Evolutionary conservation across 1,140 invertebrate genomes (phyloP), one percentile per base, ranked within the genome.

Genomic region (Drosophila azteca): DNA sequence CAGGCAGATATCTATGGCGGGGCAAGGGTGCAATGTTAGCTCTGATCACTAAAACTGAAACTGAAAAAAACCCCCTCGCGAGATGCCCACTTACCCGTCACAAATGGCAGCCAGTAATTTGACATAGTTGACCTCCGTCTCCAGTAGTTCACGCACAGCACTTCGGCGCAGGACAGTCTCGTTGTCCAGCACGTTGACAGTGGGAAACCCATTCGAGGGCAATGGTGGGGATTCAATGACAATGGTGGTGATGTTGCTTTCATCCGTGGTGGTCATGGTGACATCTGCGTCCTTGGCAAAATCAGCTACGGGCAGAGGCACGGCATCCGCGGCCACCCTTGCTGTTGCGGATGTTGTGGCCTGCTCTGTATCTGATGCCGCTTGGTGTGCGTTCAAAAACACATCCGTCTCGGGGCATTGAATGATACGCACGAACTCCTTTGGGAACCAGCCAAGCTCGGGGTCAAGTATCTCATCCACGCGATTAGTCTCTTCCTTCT

Each of bases 111-210:
- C 79, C 59, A 92, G 59, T 13, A 92, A 63, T 15, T 92, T 92
- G 4, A 92, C 91, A 61, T 92, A 92, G 53, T 92, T 92, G 13
- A 87, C 61, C 69, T 92, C 91, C 13, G 91, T 92, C 57, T 92
- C 90, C 13, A 92, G 74, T 48, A 92, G 59, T 35, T 92, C 91
- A 5, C 89, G 79, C 8, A 92, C 77, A 55, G 90, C 89, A 58
- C 80, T 91, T 6, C 85, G 64, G 1, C 79, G 78, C 44, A 92
- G 63, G 6, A 76, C 64, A 41, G 82, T 73, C 13, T 63, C 65
- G n/a, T 70, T 78, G 17, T 74, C 63, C 43, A 73, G 76, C n/a
- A 58, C 63, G 70, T 75, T 73, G 26, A 45, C 17, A 57, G n/a
- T 39, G 6, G 62, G 41, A 2, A 15, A 3, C 11, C 9, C 24